These are phyloP conservation scores for Crotalus horridus DNA, from an alignment of 2,113 vertebrate species.

Conservation along the genomic window DNA sequence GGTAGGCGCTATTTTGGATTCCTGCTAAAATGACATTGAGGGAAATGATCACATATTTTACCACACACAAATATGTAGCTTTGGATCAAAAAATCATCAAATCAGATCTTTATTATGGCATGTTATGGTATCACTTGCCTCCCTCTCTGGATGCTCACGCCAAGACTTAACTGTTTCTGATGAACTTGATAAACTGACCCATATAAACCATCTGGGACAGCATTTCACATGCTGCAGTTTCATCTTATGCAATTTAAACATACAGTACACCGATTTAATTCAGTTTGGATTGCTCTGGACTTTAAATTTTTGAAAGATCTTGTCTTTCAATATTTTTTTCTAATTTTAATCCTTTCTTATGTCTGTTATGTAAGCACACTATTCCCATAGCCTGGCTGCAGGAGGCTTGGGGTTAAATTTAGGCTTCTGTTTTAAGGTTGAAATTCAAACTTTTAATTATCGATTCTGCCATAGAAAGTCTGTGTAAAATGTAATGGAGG, in stretches of 20 bases:
- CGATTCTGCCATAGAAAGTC: conserved; percentile 3
- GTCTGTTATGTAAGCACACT: background rate
- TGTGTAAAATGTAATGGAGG: conserved; percentile 55
- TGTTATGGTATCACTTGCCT: background rate
- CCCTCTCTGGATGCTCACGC: background rate
- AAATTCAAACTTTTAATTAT: conserved; percentile 11
- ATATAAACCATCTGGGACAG: background rate
- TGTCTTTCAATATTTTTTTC: background rate
- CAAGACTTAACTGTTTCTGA: background rate
- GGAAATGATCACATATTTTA: background rate
- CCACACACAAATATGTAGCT: background rate
- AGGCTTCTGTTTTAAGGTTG: background rate
- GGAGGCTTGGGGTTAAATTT: background rate
- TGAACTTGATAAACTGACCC: background rate
- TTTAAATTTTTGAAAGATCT: background rate
- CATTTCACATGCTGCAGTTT: background rate
- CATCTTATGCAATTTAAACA: background rate
- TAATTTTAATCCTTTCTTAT: background rate
- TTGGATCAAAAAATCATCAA: background rate
- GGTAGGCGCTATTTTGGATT: background rate
- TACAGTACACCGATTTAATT: background rate
- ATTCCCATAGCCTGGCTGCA: background rate
- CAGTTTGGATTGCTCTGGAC: background rate
- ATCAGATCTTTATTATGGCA: background rate
- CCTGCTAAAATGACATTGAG: background rate